A percentile compares a stretch with the other conserved stretches of the same genome.
Conservation (phyloP, 2,888 invertebrate genomes). For the Scotopteryx bipunctaria region DNA sequence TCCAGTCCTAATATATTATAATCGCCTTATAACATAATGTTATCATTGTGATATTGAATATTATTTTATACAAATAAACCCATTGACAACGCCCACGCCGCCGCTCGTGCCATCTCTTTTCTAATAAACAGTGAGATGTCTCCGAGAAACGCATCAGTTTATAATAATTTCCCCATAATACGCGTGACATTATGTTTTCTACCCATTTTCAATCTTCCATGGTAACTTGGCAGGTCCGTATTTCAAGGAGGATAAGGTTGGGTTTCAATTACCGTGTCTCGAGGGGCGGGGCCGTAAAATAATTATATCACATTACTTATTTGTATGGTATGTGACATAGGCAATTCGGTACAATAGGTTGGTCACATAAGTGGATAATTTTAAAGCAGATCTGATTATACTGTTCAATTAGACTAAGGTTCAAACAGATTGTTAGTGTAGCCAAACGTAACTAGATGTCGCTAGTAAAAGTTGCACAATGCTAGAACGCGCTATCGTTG, state of each 20-base stretch:
- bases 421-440: too few species aligned
- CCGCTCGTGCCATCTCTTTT: constrained; percentile 35
- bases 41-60: constrained; percentile 44
- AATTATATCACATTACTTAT: constrained; percentile 4
- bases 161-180: constrained; percentile 67
- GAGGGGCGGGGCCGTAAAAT: not conserved
- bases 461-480: too few species aligned
- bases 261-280: not conserved
- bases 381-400: constrained; percentile 21
- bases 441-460: too few species aligned
- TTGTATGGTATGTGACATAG: constrained; percentile 31
- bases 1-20: constrained; percentile 40
- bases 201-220: constrained; percentile 11
- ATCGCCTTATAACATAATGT: constrained; percentile 44
- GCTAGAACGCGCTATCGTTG: too few species aligned
- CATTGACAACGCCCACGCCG: constrained; percentile 48
- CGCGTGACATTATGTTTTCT: constrained; percentile 41
- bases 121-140: constrained; percentile 38
- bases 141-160: constrained; percentile 50
- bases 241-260: constrained; percentile 5
- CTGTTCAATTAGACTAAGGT: too few species aligned
- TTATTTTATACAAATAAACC: constrained; percentile 45
- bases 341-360: constrained; percentile 32
- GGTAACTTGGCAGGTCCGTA: not conserved
- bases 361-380: constrained; percentile 21